Base-by-base conservation (phyloP, 2,888 invertebrate species). In the Sipunculus nudus region DNA sequence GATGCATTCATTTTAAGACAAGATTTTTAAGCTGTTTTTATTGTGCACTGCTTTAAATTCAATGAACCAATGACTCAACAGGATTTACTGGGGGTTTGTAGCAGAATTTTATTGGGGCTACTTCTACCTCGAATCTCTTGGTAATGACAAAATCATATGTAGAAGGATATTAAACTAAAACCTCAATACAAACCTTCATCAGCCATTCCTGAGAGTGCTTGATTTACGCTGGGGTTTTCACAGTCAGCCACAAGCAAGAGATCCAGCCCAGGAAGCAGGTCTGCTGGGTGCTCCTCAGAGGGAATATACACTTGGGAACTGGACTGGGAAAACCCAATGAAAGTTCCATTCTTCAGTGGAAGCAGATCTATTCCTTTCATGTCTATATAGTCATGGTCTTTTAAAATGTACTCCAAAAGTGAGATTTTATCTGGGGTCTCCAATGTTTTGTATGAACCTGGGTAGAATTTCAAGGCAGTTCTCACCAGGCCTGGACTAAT, bases 311-410 rank as follows among this genome's bases (percentile, higher is more conserved):
- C 49, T 19, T 23, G 13, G 19, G 4, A 4, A 23, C 23, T 8
- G 3, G 8, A n/a, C 38, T 35, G 10, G 6, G 31, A 26, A 52
- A 70, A 71, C 10, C n/a, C 31, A 3, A 56, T 59, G 50, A 70
- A 69, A 31, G 39, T 48, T 2, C 54, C 59, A 52, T 64, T 55
- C n/a, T 53, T 53, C 25, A 68, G 58, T 10, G 71, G 72, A 28
- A 72, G 48, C 35, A 72, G 57, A 23, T 59, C 38, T 6, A 66
- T 29, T 3, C 52, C 52, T 16, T 50, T 47, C 23, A 71, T 43
- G 13, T 59, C 59, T 26, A 43, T 43, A 56, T 61, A 67, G 47
- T 63, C 55, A 46, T 60, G 54, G 39, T 68, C 66, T 29, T 60
- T 63, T 28, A 68, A 56, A 28, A 63, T 23, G 46, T 63, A 68